A percentile compares a stretch with the other conserved stretches of the same genome.
Evolutionary conservation across 2,113 vertebrate genomes (phyloP).

Genomic region (Engraulis encrasicolus): DNA sequence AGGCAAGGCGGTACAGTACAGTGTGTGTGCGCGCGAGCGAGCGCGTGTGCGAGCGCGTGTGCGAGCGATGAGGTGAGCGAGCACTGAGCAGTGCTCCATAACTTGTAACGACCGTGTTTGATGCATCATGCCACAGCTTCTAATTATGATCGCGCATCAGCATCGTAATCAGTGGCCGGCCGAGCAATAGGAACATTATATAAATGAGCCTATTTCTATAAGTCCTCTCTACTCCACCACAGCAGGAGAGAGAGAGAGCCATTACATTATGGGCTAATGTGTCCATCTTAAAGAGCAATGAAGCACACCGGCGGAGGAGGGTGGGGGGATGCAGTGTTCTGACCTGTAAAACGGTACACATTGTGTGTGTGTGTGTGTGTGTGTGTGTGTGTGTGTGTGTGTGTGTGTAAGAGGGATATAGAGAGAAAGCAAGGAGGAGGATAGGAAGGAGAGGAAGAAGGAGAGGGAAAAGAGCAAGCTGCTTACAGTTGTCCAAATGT

Average conservation of each 20-base stretch:
- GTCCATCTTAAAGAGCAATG: slow-evolving; percentile 10
- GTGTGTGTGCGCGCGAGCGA: too few species aligned
- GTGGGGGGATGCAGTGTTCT: neutral
- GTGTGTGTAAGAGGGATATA: neutral
- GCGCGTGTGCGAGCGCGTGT: too few species aligned
- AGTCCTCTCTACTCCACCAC: neutral
- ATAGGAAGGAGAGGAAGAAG: slow-evolving; percentile 7
- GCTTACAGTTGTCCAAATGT: neutral
- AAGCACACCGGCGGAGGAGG: too few species aligned
- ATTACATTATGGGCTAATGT: neutral
- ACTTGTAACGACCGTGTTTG: slow-evolving; percentile 9
- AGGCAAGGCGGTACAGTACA: too few species aligned
- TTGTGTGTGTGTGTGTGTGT: neutral
- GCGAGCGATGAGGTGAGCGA: too few species aligned
- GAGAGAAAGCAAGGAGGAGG: neutral
- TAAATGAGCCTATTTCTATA: neutral
- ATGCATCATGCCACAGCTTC: neutral
- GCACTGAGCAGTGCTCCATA: neutral
- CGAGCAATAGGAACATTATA: neutral
- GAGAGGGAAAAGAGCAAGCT: neutral
- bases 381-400: neutral
- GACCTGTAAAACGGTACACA: slow-evolving; percentile 9
- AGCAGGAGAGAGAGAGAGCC: neutral
- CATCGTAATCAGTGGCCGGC: neutral
- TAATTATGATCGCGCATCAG: neutral